Evolutionary conservation across 2,888 invertebrate genomes (phyloP).

Genomic region (Eulithis prunata): DNA sequence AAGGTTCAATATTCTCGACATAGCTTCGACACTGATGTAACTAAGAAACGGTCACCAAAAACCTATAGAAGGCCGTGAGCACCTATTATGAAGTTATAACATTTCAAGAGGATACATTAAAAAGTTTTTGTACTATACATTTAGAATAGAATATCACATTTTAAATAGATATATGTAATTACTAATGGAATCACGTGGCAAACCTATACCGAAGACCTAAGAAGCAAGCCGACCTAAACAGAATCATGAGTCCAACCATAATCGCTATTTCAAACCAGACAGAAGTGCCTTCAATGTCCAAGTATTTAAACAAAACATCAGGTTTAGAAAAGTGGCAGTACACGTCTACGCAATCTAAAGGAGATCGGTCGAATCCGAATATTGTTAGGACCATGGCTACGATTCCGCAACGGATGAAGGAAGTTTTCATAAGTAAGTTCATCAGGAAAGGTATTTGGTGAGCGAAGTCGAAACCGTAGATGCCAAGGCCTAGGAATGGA

Average conservation of each 20-base stretch:
- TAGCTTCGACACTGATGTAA: too few relatives aligned
- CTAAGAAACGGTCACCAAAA: not conserved
- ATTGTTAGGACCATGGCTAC: constrained; percentile 86
- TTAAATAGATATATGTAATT: constrained; percentile 9
- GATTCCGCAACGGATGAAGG: constrained; percentile 87
- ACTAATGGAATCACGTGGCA: constrained; percentile 64
- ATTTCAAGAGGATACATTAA: constrained; percentile 33
- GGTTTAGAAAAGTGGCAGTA: constrained; percentile 88
- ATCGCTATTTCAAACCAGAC: constrained; percentile 83
- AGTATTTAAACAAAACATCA: constrained; percentile 83
- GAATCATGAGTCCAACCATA: constrained; percentile 79
- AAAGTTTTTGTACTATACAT: constrained; percentile 40
- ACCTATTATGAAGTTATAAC: constrained; percentile 6
- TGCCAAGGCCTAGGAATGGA: constrained; percentile 87
- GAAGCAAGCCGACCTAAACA: constrained; percentile 84
- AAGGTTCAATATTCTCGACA: too few relatives aligned
- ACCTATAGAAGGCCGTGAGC: not conserved
- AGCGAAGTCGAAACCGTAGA: constrained; percentile 89
- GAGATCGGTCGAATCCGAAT: constrained; percentile 85
- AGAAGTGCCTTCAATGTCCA: constrained; percentile 84
- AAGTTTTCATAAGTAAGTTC: constrained; percentile 86
- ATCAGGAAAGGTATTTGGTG: constrained; percentile 84
- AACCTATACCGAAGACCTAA: constrained; percentile 84
- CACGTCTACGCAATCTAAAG: constrained; percentile 83
- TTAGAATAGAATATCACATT: constrained; percentile 35